These are phyloP conservation scores for Macroglossus sobrinus DNA, from an alignment of 2,113 vertebrate genomes.

Conservation along the genomic window DNA sequence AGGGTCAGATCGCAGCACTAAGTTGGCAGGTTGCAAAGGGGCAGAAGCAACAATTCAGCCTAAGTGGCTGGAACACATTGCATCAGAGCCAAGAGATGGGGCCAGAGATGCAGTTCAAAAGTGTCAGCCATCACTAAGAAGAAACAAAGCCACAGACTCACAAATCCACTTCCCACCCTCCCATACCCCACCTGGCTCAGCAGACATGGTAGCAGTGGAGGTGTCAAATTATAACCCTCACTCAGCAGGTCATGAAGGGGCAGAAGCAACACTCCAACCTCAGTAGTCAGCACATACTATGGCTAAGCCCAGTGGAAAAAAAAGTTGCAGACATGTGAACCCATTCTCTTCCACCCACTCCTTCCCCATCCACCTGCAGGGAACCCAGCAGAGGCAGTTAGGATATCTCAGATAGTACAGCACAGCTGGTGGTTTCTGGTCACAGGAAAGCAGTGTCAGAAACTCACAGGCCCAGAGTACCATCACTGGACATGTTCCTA, in stretches of 20 bases:
- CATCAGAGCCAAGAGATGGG: no score
- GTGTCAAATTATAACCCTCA: neutral
- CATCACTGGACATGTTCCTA: neutral
- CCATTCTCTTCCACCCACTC: accelerated
- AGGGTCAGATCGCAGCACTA: neutral
- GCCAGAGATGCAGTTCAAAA: no score
- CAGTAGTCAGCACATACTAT: no score
- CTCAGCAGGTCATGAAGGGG: neutral
- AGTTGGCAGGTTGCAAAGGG: neutral
- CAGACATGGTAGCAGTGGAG: neutral
- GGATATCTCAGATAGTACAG: neutral
- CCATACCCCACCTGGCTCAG: no score
- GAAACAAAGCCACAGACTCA: no score
- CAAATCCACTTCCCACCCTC: no score
- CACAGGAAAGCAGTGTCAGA: neutral
- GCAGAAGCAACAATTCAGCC: neutral
- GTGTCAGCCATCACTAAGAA: no score
- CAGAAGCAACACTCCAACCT: neutral
- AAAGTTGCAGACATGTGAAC: neutral
- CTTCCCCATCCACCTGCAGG: neutral
- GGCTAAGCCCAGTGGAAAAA: neutral
- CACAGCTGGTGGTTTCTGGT: neutral
- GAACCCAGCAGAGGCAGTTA: neutral
- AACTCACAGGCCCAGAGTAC: neutral
- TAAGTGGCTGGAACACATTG: neutral